Base-by-base conservation (phyloP, 2,113 vertebrate species). In the Tachysurus vachellii region DNA sequence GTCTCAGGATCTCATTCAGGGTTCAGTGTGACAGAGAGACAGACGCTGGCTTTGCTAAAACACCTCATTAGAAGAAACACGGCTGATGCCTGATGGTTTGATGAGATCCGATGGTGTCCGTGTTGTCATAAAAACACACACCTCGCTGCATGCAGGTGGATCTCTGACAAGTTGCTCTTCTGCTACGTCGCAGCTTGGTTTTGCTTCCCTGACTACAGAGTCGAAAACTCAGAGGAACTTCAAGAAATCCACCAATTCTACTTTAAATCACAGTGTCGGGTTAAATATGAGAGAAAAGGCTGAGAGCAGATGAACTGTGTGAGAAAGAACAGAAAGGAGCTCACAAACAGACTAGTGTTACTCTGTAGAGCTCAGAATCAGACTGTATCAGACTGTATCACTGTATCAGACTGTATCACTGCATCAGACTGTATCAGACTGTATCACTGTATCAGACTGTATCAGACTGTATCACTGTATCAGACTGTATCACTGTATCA, bases 111-210 rank as follows among this genome's bases (percentile, higher is more conserved):
- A 59, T 36, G 56, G 36, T 36, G 79, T 80, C 14, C 12, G 4
- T 59, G 54, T 80, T 80, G 53, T 80, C 54, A n/a, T 57, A 23
- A 42, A 80, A 59, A 57, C 79, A 36, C 28, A 80, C 79, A 59
- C 28, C 28, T 80, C 54, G 5, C 54, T 59, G 79, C 79, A 59
- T 80, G 54, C 54, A 19, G 56, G 16, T 59, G 31, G 54, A 59
- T 36, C 59, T 59, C n/a, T 59, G 79, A 80, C 79, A 23, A 80
- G 54, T 36, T 42, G 54, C 54, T 80, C 54, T 80, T 59, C 5
- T 8, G 28, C 47, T 19, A 1, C 36, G 79, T 59, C 17, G 54
- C 79, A 80, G 79, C 28, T 59, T 36, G 79, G 79, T 59, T 80
- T 80, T 59, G 19, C 79, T 80, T 80, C 19, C 17, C 54, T 80